phyloP scores from a whole-genome alignment of 2,888 invertebrate species.

The Conchocele bisecta region DNA sequence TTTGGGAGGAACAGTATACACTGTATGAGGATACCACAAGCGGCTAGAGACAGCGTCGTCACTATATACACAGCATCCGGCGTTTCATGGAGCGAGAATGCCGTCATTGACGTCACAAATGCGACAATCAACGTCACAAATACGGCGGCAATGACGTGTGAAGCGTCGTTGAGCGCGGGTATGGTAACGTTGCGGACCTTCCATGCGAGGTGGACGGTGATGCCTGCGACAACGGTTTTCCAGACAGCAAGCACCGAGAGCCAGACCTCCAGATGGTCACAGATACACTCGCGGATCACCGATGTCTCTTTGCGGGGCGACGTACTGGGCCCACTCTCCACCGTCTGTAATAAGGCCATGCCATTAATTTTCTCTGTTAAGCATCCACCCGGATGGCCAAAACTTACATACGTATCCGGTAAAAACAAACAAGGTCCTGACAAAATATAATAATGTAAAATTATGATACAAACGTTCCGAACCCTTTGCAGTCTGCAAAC shows the following conservation, averaged over 20 bases:
- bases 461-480: no score
- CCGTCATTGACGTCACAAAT: slow-evolving; percentile 58
- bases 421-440: no score
- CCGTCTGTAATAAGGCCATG: slow-evolving; percentile 8
- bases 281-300: slow-evolving; percentile 59
- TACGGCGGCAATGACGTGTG: slow-evolving; percentile 63
- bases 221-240: slow-evolving; percentile 64
- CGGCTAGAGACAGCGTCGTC: slow-evolving; percentile 58
- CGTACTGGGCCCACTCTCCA: no score
- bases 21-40: slow-evolving; percentile 60
- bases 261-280: slow-evolving; percentile 65
- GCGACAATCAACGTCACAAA: slow-evolving; percentile 61
- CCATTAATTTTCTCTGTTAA: no score
- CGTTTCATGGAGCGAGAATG: slow-evolving; percentile 51
- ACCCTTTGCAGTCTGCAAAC: no score
- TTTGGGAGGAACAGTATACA: slow-evolving; percentile 71
- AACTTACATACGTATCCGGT: no score
- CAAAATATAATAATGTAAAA: no score
- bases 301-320: no score
- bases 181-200: slow-evolving; percentile 69
- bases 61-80: slow-evolving; percentile 66
- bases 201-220: slow-evolving; percentile 74
- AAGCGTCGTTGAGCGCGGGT: slow-evolving; percentile 72
- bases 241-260: slow-evolving; percentile 62
- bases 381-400: no score